Evolutionary conservation across 2,797 vertebrate genomes (phyloP).

Genomic region (Alcedo atthis): DNA sequence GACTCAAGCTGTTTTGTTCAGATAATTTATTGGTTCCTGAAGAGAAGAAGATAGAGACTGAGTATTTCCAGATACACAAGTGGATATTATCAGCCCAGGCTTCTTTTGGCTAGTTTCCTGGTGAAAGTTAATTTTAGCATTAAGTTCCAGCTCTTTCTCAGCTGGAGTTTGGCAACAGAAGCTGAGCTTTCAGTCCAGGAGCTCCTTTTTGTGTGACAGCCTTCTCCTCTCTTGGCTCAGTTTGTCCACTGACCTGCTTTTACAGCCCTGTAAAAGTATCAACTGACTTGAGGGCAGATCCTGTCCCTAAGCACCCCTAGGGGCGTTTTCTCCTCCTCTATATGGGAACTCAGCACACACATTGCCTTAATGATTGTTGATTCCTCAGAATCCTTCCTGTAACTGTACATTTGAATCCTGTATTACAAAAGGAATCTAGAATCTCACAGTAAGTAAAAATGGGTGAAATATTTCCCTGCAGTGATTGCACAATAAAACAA

Average conservation of each 20-base stretch:
- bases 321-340: background rate
- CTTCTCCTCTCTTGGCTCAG: conserved; percentile 47
- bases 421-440: background rate
- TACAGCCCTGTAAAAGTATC: conserved; percentile 61
- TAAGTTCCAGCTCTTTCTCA: conserved; percentile 68
- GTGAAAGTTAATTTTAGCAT: conserved; percentile 68
- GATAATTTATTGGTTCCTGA: conserved; percentile 47
- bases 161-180: conserved; percentile 70
- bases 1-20: conserved; percentile 55
- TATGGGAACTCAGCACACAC: background rate
- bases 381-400: conserved; percentile 17
- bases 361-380: background rate
- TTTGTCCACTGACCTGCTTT: conserved; percentile 58
- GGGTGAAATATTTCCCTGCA: background rate
- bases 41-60: conserved; percentile 61
- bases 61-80: conserved; percentile 70
- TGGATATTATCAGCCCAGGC: conserved; percentile 68
- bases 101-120: conserved; percentile 72
- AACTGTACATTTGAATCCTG: background rate
- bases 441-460: background rate
- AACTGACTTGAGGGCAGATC: conserved; percentile 49
- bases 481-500: background rate
- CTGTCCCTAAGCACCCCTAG: background rate
- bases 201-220: conserved; percentile 52
- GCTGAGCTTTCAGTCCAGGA: conserved; percentile 59